Evolutionary conservation across 1,140 invertebrate genomes (phyloP), one percentile per base, ranked within the genome.

Genomic region (Watersipora subatra): DNA sequence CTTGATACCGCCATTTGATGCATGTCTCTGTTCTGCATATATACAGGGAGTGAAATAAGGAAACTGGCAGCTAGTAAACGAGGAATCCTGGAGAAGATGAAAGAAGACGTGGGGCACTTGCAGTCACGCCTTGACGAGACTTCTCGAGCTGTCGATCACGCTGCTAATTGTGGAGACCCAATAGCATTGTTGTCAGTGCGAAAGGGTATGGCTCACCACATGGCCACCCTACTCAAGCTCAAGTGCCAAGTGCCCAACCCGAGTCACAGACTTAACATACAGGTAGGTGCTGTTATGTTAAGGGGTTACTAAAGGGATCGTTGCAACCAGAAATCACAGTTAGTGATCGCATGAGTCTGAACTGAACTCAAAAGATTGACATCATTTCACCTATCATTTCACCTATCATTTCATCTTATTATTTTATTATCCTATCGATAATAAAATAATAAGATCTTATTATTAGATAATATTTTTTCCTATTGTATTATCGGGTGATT

Each of bases 191-290:
- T 59, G 7, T 59, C 22, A 25, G 27, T 28, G 7, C 58, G 58
- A 22, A 59, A 59, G 27, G 22, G 22, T 12, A 25, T 59, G 22
- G 27, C 27, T 24, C 22, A 24, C 17, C 58, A 59, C 22, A 59
- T 59, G 22, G 7, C 22, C 7, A 28, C 22, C 22, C 22, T 59
- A 12, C 58, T 59, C 22, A 28, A 28, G 27, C 22, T 28, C 58
- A 59, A 59, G 27, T 59, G 58, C 27, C 58, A 59, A 28, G 58
- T 59, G 22, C 58, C 58, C 7, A 59, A 59, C 58, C 58, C 58
- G 7, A 59, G 58, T 59, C 58, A 59, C 58, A 59, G 22, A 59
- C 7, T 22, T 28, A 7, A 59, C 7, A 59, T 59, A 12, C 7
- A 46, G 7, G 34, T 46, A n/a, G n/a, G 34, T 46, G 7, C n/a